Conservation (phyloP, 1,140 invertebrate genomes). For the Drosophila sucinea region DNA sequence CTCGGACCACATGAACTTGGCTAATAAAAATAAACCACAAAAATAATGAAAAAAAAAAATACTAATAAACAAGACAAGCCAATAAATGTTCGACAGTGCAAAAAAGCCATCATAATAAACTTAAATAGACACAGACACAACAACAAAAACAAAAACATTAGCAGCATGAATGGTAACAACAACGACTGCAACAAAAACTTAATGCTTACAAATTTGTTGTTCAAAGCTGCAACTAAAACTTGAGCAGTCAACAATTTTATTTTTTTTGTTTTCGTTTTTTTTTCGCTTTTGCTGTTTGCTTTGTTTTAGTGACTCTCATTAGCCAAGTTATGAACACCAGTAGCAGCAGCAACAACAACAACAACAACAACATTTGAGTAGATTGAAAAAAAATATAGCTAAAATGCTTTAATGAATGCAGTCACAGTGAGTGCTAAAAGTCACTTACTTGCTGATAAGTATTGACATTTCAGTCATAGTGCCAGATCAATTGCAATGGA, state of each 20-base stretch:
- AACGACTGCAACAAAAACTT: conserved; percentile 32
- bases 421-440: conserved; percentile 23
- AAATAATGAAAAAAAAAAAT: conserved; percentile 54
- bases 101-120: conserved; percentile 79
- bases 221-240: conserved; percentile 27
- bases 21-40: conserved; percentile 54
- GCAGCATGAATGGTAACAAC: background rate
- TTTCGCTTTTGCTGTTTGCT: conserved; percentile 24
- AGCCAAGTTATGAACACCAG: conserved; percentile 73
- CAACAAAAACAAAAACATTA: background rate
- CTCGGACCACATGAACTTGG: conserved; percentile 68
- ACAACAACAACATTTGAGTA: conserved; percentile 34
- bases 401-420: conserved; percentile 39
- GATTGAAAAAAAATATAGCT: conserved; percentile 45
- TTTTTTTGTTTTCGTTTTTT: conserved; percentile 47
- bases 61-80: conserved; percentile 33
- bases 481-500: background rate
- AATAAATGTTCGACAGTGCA: conserved; percentile 73
- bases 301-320: conserved; percentile 70
- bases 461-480: background rate
- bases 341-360: conserved; percentile 33
- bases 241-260: conserved; percentile 39
- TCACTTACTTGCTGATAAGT: background rate
- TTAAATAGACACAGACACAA: conserved; percentile 58
- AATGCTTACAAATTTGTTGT: conserved; percentile 73